These are phyloP conservation scores for Nemoura dubitans DNA, from an alignment of 2,888 invertebrate species.

Conservation along the genomic window DNA sequence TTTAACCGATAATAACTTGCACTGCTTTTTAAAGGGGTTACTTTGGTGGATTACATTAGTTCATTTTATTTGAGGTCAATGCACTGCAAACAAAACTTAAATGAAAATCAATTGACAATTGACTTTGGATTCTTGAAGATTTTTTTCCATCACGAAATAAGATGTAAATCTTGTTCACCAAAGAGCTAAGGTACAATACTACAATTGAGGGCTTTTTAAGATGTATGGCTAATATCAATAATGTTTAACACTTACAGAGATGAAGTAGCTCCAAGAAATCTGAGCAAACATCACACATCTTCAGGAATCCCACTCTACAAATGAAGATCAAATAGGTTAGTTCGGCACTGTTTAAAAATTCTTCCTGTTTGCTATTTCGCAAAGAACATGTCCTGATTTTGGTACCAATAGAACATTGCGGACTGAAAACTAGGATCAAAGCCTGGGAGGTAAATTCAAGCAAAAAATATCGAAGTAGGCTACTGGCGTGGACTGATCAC, in stretches of 20 bases:
- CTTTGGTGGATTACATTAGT: not conserved
- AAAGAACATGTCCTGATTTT: not conserved
- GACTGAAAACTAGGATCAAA: not conserved
- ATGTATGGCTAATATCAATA: not conserved
- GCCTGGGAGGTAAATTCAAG: not conserved
- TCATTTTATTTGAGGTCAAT: conserved; percentile 14
- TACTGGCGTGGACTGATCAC: not conserved
- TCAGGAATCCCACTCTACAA: conserved; percentile 42
- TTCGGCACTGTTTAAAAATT: not conserved
- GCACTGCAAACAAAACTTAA: not conserved
- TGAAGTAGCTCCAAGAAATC: conserved; percentile 92
- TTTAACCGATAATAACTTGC: no score
- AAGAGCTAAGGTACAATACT: no score
- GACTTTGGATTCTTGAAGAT: not conserved
- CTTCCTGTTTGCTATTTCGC: not conserved
- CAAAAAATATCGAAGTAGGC: not conserved
- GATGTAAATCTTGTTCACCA: not conserved
- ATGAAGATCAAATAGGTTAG: not conserved
- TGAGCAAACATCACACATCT: conserved; percentile 94
- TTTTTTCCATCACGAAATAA: not conserved
- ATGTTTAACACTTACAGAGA: conserved; percentile 71
- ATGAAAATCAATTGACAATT: not conserved
- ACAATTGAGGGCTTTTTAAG: not conserved
- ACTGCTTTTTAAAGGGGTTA: no score
- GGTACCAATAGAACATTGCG: not conserved